Base-by-base conservation (phyloP, 2,797 vertebrate species). In the Gobio occitaniae region DNA sequence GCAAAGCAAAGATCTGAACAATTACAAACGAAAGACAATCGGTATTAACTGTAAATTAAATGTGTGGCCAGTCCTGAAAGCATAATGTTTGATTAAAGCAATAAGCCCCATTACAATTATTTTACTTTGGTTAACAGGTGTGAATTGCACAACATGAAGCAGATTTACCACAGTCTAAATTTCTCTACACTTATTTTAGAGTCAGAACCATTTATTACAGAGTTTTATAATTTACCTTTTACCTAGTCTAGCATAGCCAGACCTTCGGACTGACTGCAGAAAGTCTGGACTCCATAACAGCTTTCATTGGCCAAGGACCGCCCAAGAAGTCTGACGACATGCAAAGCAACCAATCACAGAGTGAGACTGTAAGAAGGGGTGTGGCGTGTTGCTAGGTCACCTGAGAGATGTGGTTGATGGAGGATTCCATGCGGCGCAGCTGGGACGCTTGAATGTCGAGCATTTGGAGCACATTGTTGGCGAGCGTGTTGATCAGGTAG, bases 381-480 rank as follows among this genome's bases (percentile, higher is more conserved):
- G 41, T 36, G 54, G 32, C 19, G 52, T 76, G 21, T 56, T 4
- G 61, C 63, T 44, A 69, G 25, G 32, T 93, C 89, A 98, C 97
- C 96, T 98, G 97, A 86, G 97, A 97, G 86, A 98, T 98, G 87
- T 98, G 97, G 93, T 98, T 98, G 95, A 98, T 96, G 52, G 97
- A 97, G 87, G 97, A 97, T 86, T 98, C 97, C 97, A 98, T 98
- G 83, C 97, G 96, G 9, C 97, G 96, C 5, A 98, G 96, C 71
- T 98, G 97, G 1, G 97, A 98, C 17, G 97, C 97, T 90, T 98
- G 97, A 91, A 98, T 98, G 93, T 98, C 97, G 92, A 98, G 93
- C 97, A 98, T 97, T 88, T 98, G 97, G 48, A 98, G 96, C 80
- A 98, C 96, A 94, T 98, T 98, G 95, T 98, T 98, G 92, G 97